Evolutionary conservation across 2,797 vertebrate genomes (phyloP).

Genomic region (Sebastes nivosus): DNA sequence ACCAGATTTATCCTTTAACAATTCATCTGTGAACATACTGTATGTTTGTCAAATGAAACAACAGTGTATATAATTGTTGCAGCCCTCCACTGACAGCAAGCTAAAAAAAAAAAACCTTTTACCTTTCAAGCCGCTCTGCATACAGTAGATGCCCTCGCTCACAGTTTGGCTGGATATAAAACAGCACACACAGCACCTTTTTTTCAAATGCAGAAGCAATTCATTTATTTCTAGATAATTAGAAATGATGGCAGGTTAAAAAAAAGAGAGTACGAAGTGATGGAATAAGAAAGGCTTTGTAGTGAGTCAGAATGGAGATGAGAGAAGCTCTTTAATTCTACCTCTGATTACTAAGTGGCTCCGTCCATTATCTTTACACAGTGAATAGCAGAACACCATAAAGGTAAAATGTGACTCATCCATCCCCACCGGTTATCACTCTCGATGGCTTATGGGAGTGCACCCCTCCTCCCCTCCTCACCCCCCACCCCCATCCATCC

Average conservation of each 20-base stretch:
- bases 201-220: slow-evolving; percentile 43
- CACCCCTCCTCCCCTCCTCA: neutral
- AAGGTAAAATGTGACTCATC: slow-evolving; percentile 80
- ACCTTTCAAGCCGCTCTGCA: neutral
- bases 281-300: slow-evolving; percentile 73
- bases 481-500: slow-evolving; percentile 9
- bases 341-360: slow-evolving; percentile 79
- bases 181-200: slow-evolving; percentile 67
- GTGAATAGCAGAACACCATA: slow-evolving; percentile 74
- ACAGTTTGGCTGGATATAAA: slow-evolving; percentile 51
- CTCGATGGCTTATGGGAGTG: slow-evolving; percentile 45
- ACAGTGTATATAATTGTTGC: neutral
- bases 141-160: slow-evolving; percentile 9
- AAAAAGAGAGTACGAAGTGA: slow-evolving; percentile 46
- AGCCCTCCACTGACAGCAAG: neutral
- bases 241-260: slow-evolving; percentile 70
- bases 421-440: slow-evolving; percentile 72
- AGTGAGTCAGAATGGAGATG: slow-evolving; percentile 71
- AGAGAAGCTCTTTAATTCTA: slow-evolving; percentile 75
- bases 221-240: slow-evolving; percentile 74
- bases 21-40: neutral
- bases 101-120: neutral
- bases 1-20: neutral
- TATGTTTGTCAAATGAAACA: neutral
- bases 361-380: slow-evolving; percentile 78